These are phyloP conservation scores for Basileuterus tristriatus DNA, from an alignment of 2,797 vertebrate genomes.

Conservation along the genomic window DNA sequence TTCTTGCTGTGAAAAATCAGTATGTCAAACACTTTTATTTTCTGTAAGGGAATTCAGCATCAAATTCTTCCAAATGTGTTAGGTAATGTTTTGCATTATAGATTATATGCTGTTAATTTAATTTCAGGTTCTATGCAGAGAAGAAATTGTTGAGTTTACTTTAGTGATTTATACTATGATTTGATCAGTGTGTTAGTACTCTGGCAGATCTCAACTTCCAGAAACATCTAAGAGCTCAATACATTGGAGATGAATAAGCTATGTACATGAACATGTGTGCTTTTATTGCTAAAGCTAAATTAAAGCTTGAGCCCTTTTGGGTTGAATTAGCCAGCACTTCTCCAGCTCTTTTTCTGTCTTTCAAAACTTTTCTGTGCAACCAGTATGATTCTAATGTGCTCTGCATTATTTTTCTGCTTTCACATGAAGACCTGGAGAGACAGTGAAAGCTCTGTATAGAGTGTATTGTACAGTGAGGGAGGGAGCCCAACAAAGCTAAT, in stretches of 20 bases:
- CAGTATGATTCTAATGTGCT: slow-evolving; percentile 37
- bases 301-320: slow-evolving; percentile 54
- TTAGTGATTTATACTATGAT: slow-evolving; percentile 16
- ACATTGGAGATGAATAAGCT: neutral
- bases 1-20: neutral
- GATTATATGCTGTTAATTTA: slow-evolving; percentile 8
- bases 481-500: slow-evolving; percentile 73
- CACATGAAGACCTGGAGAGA: slow-evolving; percentile 57
- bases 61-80: neutral
- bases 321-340: slow-evolving; percentile 38
- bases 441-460: slow-evolving; percentile 42
- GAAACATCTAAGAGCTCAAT: neutral
- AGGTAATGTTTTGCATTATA: neutral
- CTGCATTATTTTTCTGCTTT: slow-evolving; percentile 60
- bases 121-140: neutral
- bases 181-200: slow-evolving; percentile 16
- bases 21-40: neutral
- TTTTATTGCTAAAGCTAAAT: slow-evolving; percentile 52
- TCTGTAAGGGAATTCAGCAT: neutral
- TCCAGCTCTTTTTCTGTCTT: slow-evolving; percentile 26
- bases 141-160: neutral
- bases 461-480: slow-evolving; percentile 58
- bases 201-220: neutral
- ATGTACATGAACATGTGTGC: neutral
- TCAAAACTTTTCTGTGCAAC: neutral